Conservation (phyloP, 2,113 vertebrate species). For the Glaucidium brasilianum region DNA sequence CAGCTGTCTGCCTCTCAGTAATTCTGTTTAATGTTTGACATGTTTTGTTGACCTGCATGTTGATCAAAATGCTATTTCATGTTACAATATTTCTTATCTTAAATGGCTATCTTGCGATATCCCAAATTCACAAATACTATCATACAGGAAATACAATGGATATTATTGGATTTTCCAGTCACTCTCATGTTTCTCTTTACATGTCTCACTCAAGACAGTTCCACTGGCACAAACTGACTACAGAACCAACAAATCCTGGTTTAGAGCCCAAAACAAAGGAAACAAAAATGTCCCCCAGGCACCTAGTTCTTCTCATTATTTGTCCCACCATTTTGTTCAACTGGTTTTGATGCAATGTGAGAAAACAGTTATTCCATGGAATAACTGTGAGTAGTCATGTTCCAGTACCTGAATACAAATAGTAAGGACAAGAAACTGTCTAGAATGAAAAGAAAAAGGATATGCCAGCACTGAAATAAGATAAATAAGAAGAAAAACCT, state of each 20-base stretch:
- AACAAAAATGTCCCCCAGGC: neutral
- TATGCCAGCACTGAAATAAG: neutral
- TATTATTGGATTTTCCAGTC: neutral
- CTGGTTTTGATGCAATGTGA: neutral
- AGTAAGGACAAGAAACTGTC: neutral
- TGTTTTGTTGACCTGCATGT: neutral
- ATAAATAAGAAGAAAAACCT: neutral
- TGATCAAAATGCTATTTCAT: neutral
- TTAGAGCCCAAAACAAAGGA: neutral
- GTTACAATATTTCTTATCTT: neutral
- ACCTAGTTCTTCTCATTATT: neutral
- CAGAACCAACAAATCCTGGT: neutral
- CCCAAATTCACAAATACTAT: neutral
- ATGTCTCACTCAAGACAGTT: neutral
- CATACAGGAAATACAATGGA: neutral
- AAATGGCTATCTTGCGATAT: neutral
- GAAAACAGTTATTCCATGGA: neutral
- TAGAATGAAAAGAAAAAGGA: neutral
- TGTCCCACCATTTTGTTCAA: neutral
- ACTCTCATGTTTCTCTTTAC: neutral
- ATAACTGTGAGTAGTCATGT: neutral
- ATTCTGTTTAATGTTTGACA: neutral
- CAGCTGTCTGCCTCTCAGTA: neutral
- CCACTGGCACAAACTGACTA: neutral
- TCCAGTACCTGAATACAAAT: neutral